Percentiles rank a stretch among this genome's conserved stretches.
phyloP scores from a whole-genome alignment of 2,888 invertebrate genomes.

The Melanchra persicariae region DNA sequence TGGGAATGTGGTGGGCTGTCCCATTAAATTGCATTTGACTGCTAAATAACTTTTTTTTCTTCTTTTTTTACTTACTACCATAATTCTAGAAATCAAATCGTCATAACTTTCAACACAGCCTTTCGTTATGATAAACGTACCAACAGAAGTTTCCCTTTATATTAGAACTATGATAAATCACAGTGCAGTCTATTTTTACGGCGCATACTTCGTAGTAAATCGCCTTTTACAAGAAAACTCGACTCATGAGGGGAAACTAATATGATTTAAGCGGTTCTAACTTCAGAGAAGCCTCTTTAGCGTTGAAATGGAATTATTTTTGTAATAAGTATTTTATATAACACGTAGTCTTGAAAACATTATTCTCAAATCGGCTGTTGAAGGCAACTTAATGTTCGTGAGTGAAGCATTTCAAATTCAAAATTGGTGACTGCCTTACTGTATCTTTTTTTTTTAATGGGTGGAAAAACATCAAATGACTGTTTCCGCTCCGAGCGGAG shows the following conservation, averaged over 20 bases:
- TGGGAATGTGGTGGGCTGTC: no score
- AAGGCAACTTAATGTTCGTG: neutral
- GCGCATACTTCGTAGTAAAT: constrained; percentile 58
- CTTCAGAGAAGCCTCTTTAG: constrained; percentile 8
- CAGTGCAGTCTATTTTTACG: constrained; percentile 62
- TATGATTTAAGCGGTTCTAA: constrained; percentile 56
- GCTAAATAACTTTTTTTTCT: no score
- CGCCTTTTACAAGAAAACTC: constrained; percentile 52
- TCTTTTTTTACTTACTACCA: no score
- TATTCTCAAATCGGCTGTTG: neutral
- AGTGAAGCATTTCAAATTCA: neutral
- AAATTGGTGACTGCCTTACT: no score
- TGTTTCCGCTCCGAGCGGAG: no score
- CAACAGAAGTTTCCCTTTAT: constrained; percentile 38
- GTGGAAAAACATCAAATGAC: no score
- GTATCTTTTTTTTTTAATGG: no score
- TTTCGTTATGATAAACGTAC: constrained; percentile 23
- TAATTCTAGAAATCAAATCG: neutral
- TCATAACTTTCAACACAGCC: neutral
- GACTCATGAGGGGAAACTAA: constrained; percentile 49
- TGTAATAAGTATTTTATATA: neutral
- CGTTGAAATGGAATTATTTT: constrained; percentile 12
- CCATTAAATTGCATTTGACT: no score
- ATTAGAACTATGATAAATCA: constrained; percentile 46
- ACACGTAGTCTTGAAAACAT: neutral